Evolutionary conservation across 1,140 invertebrate species (phyloP).

Genomic region (Ganaspis sp.): DNA sequence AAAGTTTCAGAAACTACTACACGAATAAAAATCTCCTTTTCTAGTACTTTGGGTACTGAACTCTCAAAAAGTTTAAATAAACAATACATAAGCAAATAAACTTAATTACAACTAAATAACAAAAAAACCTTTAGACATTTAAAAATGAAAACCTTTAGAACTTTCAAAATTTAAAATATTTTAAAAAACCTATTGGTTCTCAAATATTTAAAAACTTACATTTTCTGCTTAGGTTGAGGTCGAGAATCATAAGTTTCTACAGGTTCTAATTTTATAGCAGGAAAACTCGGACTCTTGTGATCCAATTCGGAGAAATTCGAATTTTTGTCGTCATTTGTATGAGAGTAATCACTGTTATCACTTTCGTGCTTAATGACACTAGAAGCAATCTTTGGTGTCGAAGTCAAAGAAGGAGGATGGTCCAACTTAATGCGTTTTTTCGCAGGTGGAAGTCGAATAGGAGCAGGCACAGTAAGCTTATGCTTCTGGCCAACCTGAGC

Average conservation of each 20-base stretch:
- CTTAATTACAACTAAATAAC: too few relatives aligned
- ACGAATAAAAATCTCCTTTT: too few relatives aligned
- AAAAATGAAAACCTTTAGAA: too few relatives aligned
- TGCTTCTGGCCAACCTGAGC: constrained; percentile 75
- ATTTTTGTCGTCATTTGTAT: constrained; percentile 67
- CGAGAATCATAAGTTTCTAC: constrained; percentile 62
- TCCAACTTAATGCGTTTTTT: constrained; percentile 73
- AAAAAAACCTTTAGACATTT: too few relatives aligned
- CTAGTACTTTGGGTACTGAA: too few relatives aligned
- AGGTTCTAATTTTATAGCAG: constrained; percentile 64
- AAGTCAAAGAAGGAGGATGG: constrained; percentile 47
- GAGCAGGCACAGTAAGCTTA: constrained; percentile 61
- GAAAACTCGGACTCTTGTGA: constrained; percentile 54
- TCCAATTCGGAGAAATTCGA: constrained; percentile 55
- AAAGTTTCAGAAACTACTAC: too few relatives aligned
- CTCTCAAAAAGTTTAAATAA: too few relatives aligned
- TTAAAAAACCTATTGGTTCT: too few relatives aligned
- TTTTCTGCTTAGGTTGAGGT: constrained; percentile 62
- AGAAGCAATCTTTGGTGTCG: constrained; percentile 51
- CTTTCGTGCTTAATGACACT: constrained; percentile 67
- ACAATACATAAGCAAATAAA: too few relatives aligned
- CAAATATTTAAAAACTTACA: constrained; percentile 49
- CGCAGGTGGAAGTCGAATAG: constrained; percentile 58
- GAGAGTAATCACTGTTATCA: constrained; percentile 67
- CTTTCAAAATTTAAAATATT: too few relatives aligned